A percentile compares a stretch with the other conserved stretches of the same genome.
Evolutionary conservation across 2,113 vertebrate species (phyloP).

Genomic region (Egretta garzetta): DNA sequence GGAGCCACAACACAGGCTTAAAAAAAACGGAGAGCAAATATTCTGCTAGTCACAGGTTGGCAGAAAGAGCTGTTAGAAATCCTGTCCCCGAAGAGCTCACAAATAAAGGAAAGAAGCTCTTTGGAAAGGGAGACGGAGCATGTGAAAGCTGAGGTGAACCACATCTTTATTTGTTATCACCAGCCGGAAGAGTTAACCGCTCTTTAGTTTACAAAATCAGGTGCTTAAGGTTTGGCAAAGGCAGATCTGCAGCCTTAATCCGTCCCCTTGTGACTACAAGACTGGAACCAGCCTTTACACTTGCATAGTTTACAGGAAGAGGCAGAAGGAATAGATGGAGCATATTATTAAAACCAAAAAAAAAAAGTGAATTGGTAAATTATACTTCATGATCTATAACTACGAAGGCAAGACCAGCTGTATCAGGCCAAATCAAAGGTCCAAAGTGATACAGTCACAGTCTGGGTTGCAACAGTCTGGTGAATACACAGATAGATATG

Average conservation of each 20-base stretch:
- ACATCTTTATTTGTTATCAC: not conserved
- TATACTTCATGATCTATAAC: not conserved
- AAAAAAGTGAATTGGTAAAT: not conserved
- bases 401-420: not conserved
- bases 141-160: not conserved
- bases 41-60: not conserved
- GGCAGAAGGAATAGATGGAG: not conserved
- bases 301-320: not conserved
- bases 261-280: not conserved
- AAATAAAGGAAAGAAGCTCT: conserved; percentile 16
- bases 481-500: not conserved
- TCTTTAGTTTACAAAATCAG: not conserved
- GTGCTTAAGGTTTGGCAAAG: not conserved
- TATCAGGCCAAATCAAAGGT: not conserved
- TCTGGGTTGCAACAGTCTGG: not conserved
- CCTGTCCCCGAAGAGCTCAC: not conserved
- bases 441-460: not conserved
- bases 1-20: not conserved
- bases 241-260: not conserved
- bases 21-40: not conserved
- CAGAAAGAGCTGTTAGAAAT: conserved; percentile 28
- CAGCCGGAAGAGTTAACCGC: not conserved
- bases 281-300: not conserved
- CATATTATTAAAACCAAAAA: not conserved
- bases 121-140: not conserved